These are phyloP conservation scores for Ia io DNA, from an alignment of 2,113 vertebrate species.

Conservation along the genomic window DNA sequence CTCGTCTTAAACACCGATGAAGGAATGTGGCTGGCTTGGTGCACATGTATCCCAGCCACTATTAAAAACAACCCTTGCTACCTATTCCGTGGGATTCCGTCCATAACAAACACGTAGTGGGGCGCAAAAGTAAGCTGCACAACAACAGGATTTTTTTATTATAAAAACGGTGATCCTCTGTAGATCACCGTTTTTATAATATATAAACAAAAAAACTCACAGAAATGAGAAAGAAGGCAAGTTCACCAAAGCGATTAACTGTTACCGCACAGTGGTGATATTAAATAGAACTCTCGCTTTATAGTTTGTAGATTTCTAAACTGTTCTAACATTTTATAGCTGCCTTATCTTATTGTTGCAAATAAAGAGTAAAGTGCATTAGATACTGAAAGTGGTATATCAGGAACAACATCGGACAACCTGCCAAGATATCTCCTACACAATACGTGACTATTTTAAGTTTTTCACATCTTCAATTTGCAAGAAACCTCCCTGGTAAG, in stretches of 20 bases:
- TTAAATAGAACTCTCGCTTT: not conserved
- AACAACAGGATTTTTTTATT: too few relatives aligned
- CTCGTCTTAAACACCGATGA: conserved; percentile 36
- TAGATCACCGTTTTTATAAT: not conserved
- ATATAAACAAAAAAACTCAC: not conserved
- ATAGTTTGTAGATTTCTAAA: not conserved
- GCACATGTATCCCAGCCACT: not conserved
- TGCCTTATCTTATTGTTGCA: not conserved
- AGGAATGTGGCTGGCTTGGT: conserved; percentile 58
- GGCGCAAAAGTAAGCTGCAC: not conserved
- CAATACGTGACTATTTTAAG: not conserved
- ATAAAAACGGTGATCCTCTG: too few relatives aligned
- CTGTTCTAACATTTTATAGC: not conserved
- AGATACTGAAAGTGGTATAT: not conserved
- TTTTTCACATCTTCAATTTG: not conserved
- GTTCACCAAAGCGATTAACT: not conserved
- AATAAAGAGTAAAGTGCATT: not conserved
- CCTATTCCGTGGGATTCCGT: not conserved
- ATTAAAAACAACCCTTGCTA: not conserved
- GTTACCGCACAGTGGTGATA: not conserved
- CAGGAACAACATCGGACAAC: not conserved
- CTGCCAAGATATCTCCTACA: not conserved
- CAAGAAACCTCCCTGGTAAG: not conserved
- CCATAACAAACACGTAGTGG: not conserved
- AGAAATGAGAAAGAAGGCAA: not conserved